Conservation (phyloP, 2,113 vertebrate genomes). For the Antigone vipio region DNA sequence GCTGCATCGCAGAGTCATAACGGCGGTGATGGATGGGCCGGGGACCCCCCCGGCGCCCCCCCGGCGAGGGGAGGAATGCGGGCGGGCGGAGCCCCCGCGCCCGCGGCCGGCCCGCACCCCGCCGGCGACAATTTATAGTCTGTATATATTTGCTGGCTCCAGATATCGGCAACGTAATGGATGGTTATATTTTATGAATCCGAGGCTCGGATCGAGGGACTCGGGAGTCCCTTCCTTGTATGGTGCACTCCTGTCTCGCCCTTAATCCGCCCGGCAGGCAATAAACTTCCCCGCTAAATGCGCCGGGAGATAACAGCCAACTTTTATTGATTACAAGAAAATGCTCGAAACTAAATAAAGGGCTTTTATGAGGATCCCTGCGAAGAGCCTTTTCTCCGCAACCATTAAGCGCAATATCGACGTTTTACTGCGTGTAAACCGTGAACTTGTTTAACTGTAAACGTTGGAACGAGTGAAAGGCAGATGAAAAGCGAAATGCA, state of each 20-base stretch:
- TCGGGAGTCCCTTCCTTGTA: conserved; percentile 77
- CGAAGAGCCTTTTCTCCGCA: not conserved
- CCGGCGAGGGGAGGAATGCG: conserved; percentile 60
- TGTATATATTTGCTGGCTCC: conserved; percentile 92
- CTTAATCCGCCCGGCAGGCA: conserved; percentile 62
- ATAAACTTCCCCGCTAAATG: conserved; percentile 67
- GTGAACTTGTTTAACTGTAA: conserved; percentile 40
- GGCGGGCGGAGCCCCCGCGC: conserved; percentile 49
- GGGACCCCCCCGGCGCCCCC: conserved; percentile 40
- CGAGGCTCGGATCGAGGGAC: conserved; percentile 58
- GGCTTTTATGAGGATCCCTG: conserved; percentile 62
- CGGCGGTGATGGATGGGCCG: conserved; percentile 65
- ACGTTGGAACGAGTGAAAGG: not conserved
- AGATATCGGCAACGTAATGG: conserved; percentile 81
- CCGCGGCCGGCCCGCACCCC: conserved; percentile 57
- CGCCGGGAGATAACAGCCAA: conserved; percentile 56
- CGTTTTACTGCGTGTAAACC: conserved; percentile 38
- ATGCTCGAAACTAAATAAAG: conserved; percentile 55
- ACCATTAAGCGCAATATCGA: conserved; percentile 13
- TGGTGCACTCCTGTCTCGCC: conserved; percentile 68
- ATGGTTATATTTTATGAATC: conserved; percentile 78
- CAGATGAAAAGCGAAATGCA: not conserved
- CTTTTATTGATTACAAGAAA: conserved; percentile 71
- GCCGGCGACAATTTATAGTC: conserved; percentile 83
- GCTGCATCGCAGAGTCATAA: conserved; percentile 65